These are phyloP conservation scores for Montipora efflorescens DNA, from an alignment of 64 coral and sea anemone genomes.

Conservation along the genomic window DNA sequence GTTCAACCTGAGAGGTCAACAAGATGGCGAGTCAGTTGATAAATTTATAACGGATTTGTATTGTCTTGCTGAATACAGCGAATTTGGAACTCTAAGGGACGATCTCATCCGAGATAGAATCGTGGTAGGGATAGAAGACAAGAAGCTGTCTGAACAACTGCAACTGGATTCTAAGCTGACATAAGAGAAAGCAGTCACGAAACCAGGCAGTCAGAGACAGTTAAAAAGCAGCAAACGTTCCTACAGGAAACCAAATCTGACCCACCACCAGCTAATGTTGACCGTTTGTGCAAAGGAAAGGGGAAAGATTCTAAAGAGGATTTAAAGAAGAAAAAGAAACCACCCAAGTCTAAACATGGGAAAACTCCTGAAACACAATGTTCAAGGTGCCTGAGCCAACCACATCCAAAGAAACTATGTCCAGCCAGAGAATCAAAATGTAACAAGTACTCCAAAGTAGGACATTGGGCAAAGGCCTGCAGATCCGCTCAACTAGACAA, in stretches of 20 bases:
- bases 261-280: not conserved
- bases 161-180: not conserved
- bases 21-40: too few relatives aligned
- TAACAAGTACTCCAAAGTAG: not conserved
- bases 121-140: too few relatives aligned
- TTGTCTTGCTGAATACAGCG: not conserved
- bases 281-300: too few relatives aligned
- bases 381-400: too few relatives aligned
- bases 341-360: too few relatives aligned
- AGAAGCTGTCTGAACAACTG: too few relatives aligned
- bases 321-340: too few relatives aligned
- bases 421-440: too few relatives aligned
- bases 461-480: constrained; percentile 35
- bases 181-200: constrained; percentile 11
- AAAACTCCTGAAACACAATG: too few relatives aligned
- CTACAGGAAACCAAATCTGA: not conserved
- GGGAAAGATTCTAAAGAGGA: too few relatives aligned
- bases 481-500: not conserved
- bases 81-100: constrained; percentile 14
- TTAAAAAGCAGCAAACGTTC: constrained; percentile 55
- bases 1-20: too few relatives aligned
- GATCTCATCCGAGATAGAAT: constrained; percentile 29
- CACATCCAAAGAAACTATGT: too few relatives aligned
- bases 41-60: constrained; percentile 22
- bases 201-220: constrained; percentile 12